phyloP scores from a whole-genome alignment of 2,113 vertebrate genomes.

The Maccullochella peelii region DNA sequence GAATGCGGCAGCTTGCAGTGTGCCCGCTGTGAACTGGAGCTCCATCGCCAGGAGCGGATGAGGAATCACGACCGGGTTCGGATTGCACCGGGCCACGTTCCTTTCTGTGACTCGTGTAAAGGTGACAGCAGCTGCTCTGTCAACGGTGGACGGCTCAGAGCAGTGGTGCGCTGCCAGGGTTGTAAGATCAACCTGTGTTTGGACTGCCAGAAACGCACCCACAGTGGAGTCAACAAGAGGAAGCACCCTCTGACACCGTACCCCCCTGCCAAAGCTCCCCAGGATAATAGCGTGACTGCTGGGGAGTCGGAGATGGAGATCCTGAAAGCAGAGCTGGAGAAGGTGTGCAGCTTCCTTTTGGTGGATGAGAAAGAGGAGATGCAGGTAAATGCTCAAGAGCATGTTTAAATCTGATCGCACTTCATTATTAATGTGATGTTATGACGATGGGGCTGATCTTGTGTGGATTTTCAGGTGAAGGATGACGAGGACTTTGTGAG shows the following conservation, averaged over 20 bases:
- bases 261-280: slow-evolving; percentile 72
- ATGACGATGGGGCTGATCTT: neutral
- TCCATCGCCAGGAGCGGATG: slow-evolving; percentile 93
- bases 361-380: slow-evolving; percentile 97
- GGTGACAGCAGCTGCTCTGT: slow-evolving; percentile 82
- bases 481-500: slow-evolving; percentile 94
- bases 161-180: slow-evolving; percentile 93
- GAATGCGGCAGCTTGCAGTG: slow-evolving; percentile 97
- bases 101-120: slow-evolving; percentile 94
- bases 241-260: slow-evolving; percentile 90
- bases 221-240: slow-evolving; percentile 91
- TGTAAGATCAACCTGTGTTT: slow-evolving; percentile 96
- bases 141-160: slow-evolving; percentile 85
- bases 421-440: neutral
- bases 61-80: slow-evolving; percentile 93
- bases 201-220: slow-evolving; percentile 96
- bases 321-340: slow-evolving; percentile 89
- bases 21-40: slow-evolving; percentile 91
- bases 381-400: slow-evolving; percentile 83
- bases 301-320: slow-evolving; percentile 86
- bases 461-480: slow-evolving; percentile 85
- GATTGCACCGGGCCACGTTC: slow-evolving; percentile 90
- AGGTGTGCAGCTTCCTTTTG: slow-evolving; percentile 93
- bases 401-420: rapidly evolving
- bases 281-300: slow-evolving; percentile 70